Conservation (phyloP, 2,888 invertebrate species). For the Cepaea hortensis region DNA sequence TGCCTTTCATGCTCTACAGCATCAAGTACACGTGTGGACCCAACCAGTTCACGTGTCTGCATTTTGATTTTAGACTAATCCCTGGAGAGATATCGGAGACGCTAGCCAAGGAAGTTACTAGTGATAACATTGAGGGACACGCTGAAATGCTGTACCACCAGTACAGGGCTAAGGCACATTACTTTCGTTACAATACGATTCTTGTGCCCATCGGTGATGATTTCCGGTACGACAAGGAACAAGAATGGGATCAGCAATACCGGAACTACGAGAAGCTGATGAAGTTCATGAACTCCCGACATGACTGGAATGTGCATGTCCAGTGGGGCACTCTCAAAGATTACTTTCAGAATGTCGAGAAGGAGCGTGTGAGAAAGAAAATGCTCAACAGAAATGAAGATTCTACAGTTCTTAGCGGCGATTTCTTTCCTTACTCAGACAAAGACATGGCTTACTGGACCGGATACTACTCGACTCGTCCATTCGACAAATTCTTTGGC, state of each 20-base stretch:
- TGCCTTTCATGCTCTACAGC: conserved; percentile 96
- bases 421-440: conserved; percentile 97
- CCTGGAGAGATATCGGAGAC: conserved; percentile 90
- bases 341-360: conserved; percentile 85
- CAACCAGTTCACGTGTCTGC: conserved; percentile 83
- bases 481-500: conserved; percentile 83
- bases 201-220: conserved; percentile 96
- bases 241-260: conserved; percentile 96
- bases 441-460: conserved; percentile 93
- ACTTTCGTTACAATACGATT: conserved; percentile 93
- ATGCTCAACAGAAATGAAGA: conserved; percentile 51
- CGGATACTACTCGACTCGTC: conserved; percentile 92
- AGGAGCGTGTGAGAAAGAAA: conserved; percentile 74
- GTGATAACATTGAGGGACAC: conserved; percentile 88
- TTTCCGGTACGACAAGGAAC: conserved; percentile 91
- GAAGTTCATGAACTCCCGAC: conserved; percentile 89
- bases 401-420: conserved; percentile 88
- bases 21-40: conserved; percentile 97
- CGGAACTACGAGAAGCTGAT: conserved; percentile 91
- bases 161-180: conserved; percentile 90
- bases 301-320: conserved; percentile 78
- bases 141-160: conserved; percentile 89
- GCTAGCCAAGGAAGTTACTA: conserved; percentile 88
- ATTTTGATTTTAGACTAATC: conserved; percentile 84
- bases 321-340: conserved; percentile 90